Base-by-base conservation (phyloP, 2,888 invertebrate genomes). In the Caenorhabditis sinica region DNA sequence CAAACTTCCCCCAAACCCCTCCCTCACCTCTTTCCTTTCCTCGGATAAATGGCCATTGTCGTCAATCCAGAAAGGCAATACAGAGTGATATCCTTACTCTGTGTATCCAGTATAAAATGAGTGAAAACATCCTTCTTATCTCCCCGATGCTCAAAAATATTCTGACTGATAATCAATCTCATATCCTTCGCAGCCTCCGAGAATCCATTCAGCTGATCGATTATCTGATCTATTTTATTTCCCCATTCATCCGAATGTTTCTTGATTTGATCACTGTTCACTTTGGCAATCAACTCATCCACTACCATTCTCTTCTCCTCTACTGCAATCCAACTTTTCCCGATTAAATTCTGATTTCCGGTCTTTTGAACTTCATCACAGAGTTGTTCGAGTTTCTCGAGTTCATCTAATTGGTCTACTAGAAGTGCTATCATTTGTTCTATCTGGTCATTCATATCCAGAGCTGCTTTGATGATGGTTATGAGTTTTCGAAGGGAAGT, bases 61-160 rank as follows among this genome's bases (percentile, higher is more conserved):
- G 86, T 84, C 28, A 88, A 60, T 2, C 88, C 88, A 20, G 88
- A 88, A 72, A 88, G 83, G 58, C 88, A 88, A 36, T 84, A 88
- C 33, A 88, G 73, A 53, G 88, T 88, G 80, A 88, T 25, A 23
- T 88, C 88, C 36, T 84, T 23, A 8, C 82, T 79, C 23, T 79
- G 66, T 17, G 82, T 30, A 77, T 88, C 88, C 60, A 88, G 45
- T 3, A 86, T 69, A 51, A 88, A 88, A 74, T 88, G 88, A 15
- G 88, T 86, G 84, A 87, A 88, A 13, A 82, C 56, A 43, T 88
- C 88, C 45, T 85, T 87, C 58, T 85, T 86, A 36, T 88, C 86
- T 3, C 83, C 82, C 2, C 86, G 82, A 65, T 86, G 86, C 30
- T 88, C 88, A 56, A 83, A 88, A 28, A 88, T 87, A 53, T 83